Conservation (phyloP, 2,888 invertebrate genomes). For the Nemoura dubitans region DNA sequence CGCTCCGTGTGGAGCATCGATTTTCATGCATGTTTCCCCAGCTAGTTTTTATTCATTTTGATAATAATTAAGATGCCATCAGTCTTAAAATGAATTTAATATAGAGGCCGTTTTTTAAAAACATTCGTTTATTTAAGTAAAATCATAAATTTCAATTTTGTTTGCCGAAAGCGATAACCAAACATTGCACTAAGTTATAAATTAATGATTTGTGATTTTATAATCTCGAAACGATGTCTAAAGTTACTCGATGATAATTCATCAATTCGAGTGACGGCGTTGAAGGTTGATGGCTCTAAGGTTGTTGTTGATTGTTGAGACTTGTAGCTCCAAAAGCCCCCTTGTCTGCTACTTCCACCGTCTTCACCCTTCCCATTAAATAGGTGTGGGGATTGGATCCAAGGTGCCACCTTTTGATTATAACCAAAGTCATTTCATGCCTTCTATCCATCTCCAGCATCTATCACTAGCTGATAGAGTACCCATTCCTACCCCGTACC, state of each 20-base stretch:
- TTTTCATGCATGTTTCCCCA: not conserved
- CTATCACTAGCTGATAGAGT: not conserved
- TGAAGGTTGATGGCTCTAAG: too few species aligned
- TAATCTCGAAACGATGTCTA: too few species aligned
- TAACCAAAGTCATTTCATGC: slow-evolving; percentile 9
- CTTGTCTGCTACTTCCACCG: not conserved
- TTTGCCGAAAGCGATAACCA: too few species aligned
- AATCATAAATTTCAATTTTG: too few species aligned
- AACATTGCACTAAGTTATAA: too few species aligned
- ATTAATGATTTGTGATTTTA: too few species aligned
- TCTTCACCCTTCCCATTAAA: not conserved
- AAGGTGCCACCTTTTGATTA: slow-evolving; percentile 20
- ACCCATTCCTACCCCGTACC: not conserved
- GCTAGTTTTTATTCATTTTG: not conserved
- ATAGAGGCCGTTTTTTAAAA: not conserved
- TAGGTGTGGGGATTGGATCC: not conserved
- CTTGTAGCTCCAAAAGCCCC: too few species aligned
- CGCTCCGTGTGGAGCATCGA: not conserved
- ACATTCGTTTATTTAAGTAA: too few species aligned
- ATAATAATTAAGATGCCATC: not conserved
- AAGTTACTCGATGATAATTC: too few species aligned
- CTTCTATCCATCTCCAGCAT: slow-evolving; percentile 28
- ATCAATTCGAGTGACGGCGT: too few species aligned
- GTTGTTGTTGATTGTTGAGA: too few species aligned
- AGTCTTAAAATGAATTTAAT: not conserved